These are phyloP conservation scores for Nebria ingens DNA, from an alignment of 1,140 invertebrate genomes.

Conservation along the genomic window DNA sequence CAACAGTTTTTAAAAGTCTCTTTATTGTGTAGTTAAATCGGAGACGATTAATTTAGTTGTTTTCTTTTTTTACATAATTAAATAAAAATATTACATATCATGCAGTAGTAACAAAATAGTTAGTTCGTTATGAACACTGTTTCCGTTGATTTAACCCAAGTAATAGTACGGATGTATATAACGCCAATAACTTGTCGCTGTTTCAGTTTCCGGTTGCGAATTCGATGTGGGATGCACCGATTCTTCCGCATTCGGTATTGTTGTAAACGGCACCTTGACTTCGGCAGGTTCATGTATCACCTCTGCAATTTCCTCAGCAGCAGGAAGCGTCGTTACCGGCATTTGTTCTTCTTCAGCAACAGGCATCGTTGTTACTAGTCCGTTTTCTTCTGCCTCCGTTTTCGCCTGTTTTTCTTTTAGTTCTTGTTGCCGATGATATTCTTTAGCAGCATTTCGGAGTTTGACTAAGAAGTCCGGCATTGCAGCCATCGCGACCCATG, in stretches of 20 bases:
- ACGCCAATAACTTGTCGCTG: neutral
- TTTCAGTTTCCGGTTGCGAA: neutral
- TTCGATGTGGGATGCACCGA: neutral
- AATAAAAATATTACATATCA: neutral
- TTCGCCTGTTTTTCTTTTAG: neutral
- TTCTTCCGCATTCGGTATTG: neutral
- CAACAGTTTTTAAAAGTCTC: too few species aligned
- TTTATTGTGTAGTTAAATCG: too few species aligned
- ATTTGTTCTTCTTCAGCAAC: neutral
- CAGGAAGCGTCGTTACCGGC: neutral
- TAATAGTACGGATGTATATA: neutral
- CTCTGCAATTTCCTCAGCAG: too few species aligned
- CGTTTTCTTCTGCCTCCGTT: neutral
- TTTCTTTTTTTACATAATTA: neutral
- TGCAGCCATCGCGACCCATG: conserved; percentile 50
- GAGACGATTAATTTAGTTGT: too few species aligned
- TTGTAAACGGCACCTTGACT: too few species aligned
- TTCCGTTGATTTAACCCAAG: neutral
- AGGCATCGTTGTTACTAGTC: neutral
- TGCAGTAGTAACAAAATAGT: neutral
- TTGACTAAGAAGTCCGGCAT: conserved; percentile 34
- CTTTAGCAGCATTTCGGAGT: conserved; percentile 17
- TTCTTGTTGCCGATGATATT: too few species aligned
- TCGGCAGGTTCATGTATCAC: too few species aligned
- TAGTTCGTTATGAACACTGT: too few species aligned